Conservation (phyloP, 2,888 invertebrate genomes). For the Macrosiphum euphorbiae region DNA sequence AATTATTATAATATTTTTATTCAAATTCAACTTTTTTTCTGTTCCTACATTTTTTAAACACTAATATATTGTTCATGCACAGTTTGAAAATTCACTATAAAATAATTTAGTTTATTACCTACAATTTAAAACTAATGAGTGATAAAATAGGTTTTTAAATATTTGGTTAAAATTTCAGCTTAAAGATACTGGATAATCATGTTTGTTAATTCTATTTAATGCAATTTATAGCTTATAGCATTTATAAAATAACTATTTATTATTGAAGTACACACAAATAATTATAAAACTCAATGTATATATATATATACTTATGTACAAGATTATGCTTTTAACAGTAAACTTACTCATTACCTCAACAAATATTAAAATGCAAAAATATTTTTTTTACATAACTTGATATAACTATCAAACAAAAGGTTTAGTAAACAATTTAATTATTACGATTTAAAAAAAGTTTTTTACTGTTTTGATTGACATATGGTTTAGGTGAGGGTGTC, state of each 20-base stretch:
- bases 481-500: too few species aligned
- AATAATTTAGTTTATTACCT: constrained; percentile 20
- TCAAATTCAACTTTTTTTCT: constrained; percentile 13
- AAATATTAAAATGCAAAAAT: too few species aligned
- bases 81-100: not conserved
- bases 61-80: constrained; percentile 27
- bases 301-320: too few species aligned
- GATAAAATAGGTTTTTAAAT: not conserved
- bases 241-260: not conserved
- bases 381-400: too few species aligned
- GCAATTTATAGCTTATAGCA: not conserved
- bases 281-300: not conserved
- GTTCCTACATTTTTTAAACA: not conserved
- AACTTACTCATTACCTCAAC: too few species aligned
- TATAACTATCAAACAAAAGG: too few species aligned
- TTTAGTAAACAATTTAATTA: too few species aligned
- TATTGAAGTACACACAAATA: not conserved
- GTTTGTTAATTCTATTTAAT: not conserved
- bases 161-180: not conserved
- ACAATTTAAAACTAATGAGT: not conserved
- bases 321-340: too few species aligned
- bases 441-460: too few species aligned
- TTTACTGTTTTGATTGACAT: too few species aligned
- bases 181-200: not conserved
- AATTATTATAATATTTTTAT: not conserved